A percentile compares a stretch with the other conserved stretches of the same genome.
These are phyloP conservation scores for Notospermus geniculatus DNA, from an alignment of 1,140 invertebrate species.

Conservation along the genomic window DNA sequence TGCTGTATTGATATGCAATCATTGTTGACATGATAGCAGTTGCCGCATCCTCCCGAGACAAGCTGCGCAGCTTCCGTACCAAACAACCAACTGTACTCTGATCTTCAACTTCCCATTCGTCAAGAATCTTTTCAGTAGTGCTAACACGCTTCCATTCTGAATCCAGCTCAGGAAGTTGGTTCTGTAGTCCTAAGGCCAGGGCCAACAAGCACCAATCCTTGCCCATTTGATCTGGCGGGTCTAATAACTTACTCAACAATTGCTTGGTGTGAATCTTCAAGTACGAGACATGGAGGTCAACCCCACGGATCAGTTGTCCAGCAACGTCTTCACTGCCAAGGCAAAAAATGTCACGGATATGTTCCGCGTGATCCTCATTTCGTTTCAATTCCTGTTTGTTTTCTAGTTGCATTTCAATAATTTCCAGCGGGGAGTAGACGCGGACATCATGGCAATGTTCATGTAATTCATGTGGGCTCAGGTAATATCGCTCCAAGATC, in stretches of 20 bases:
- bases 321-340: constrained; percentile 63
- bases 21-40: constrained; percentile 55
- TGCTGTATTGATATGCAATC: too few species aligned
- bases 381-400: constrained; percentile 34
- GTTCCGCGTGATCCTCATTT: constrained; percentile 65
- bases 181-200: constrained; percentile 67
- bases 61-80: constrained; percentile 57
- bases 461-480: constrained; percentile 62
- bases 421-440: constrained; percentile 63
- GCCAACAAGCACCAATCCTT: constrained; percentile 81
- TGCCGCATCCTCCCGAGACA: constrained; percentile 60
- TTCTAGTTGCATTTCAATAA: constrained; percentile 58
- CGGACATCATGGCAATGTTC: constrained; percentile 62
- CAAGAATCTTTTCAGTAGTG: constrained; percentile 58
- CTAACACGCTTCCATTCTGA: constrained; percentile 50
- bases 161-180: constrained; percentile 60
- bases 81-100: constrained; percentile 57
- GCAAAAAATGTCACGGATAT: constrained; percentile 68
- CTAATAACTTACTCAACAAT: constrained; percentile 64
- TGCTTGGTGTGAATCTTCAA: constrained; percentile 59
- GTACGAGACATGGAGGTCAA: constrained; percentile 60
- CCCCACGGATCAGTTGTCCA: constrained; percentile 52
- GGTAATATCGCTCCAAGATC: constrained; percentile 64
- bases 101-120: constrained; percentile 56
- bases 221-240: constrained; percentile 75